These are phyloP conservation scores for Hydraecia micacea DNA, from an alignment of 2,888 invertebrate genomes.

Conservation along the genomic window DNA sequence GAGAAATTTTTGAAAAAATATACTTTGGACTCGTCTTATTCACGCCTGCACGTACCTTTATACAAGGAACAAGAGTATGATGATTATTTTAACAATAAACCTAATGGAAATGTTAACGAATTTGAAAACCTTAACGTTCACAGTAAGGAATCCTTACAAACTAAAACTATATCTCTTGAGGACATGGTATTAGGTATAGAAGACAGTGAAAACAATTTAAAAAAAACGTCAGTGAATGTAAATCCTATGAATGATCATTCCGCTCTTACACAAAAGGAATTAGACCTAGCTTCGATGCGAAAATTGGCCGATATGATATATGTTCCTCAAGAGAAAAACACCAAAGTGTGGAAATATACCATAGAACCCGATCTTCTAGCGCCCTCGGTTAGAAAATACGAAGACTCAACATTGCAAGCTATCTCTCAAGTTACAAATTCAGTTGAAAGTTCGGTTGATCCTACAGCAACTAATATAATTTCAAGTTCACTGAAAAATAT, in stretches of 20 bases:
- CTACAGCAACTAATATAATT: slow-evolving; percentile 2
- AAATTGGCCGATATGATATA: slow-evolving; percentile 55
- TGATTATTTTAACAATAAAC: slow-evolving; percentile 53
- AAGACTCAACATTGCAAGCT: not conserved
- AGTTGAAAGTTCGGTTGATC: slow-evolving; percentile 1
- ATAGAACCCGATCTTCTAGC: slow-evolving; percentile 15
- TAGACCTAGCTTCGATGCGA: slow-evolving; percentile 51
- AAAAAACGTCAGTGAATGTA: slow-evolving; percentile 9
- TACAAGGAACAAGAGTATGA: slow-evolving; percentile 62
- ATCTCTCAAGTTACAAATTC: slow-evolving; percentile 1
- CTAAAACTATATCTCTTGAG: slow-evolving; percentile 48
- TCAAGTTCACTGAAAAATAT: slow-evolving; percentile 23
- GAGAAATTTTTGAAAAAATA: slow-evolving; percentile 38
- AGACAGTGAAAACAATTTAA: slow-evolving; percentile 19
- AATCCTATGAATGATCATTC: slow-evolving; percentile 26
- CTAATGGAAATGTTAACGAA: slow-evolving; percentile 15
- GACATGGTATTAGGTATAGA: not conserved
- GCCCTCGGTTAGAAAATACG: not conserved
- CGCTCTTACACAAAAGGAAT: slow-evolving; percentile 17
- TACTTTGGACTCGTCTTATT: slow-evolving; percentile 9
- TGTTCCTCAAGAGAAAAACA: slow-evolving; percentile 27
- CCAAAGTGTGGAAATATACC: slow-evolving; percentile 37
- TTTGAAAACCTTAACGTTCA: slow-evolving; percentile 57
- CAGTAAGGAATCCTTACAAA: slow-evolving; percentile 63
- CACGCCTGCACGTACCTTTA: slow-evolving; percentile 38